Conservation (phyloP, 1,140 invertebrate genomes). For the Temnothorax curvispinosus region DNA sequence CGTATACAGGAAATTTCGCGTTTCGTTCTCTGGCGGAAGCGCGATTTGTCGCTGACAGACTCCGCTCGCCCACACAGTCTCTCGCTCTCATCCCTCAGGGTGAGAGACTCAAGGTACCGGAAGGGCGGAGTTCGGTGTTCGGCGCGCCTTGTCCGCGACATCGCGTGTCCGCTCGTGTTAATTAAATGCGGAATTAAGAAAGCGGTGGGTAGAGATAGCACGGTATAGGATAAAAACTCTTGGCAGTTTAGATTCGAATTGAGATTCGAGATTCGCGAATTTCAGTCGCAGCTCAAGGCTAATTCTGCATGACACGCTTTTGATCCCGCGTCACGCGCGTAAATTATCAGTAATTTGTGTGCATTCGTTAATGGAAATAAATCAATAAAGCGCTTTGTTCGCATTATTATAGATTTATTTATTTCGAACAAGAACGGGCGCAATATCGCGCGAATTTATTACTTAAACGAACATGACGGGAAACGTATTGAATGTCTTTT, state of each 20-base stretch:
- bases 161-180: neutral
- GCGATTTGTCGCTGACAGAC: conserved; percentile 54
- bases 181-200: conserved; percentile 18
- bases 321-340: neutral
- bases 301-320: neutral
- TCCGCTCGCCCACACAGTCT: neutral
- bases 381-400: neutral
- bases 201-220: neutral
- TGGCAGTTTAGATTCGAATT: neutral
- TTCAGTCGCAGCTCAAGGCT: neutral
- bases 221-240: neutral
- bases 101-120: neutral
- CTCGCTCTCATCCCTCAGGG: neutral
- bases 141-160: neutral
- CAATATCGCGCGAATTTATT: conserved; percentile 7
- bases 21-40: conserved; percentile 56
- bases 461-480: neutral
- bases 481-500: neutral
- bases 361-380: conserved; percentile 10
- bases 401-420: neutral
- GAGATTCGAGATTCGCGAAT: neutral
- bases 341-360: neutral
- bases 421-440: neutral
- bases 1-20: conserved; percentile 66
- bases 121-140: neutral